Conservation (phyloP, 1,140 invertebrate genomes). For the Zaprionus ghesquierei region DNA sequence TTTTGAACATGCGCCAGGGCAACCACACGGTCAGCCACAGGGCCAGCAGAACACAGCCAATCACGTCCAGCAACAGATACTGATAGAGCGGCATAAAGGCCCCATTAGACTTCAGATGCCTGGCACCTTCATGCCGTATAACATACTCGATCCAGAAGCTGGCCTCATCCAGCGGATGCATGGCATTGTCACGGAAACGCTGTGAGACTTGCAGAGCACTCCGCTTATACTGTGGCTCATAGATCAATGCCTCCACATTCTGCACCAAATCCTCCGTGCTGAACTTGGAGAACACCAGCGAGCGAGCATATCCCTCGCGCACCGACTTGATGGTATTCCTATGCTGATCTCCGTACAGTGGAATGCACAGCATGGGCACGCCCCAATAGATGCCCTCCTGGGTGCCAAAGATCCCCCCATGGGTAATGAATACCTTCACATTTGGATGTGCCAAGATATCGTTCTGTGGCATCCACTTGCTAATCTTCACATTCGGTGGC, state of each 20-base stretch:
- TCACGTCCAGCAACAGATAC: conserved; percentile 84
- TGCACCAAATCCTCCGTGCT: conserved; percentile 60
- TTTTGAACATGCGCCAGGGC: conserved; percentile 59
- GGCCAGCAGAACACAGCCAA: conserved; percentile 54
- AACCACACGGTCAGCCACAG: conserved; percentile 56
- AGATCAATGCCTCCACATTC: conserved; percentile 66
- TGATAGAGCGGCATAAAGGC: conserved; percentile 83
- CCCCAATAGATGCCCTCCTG: conserved; percentile 87
- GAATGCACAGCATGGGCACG: conserved; percentile 87
- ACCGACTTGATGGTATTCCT: conserved; percentile 77
- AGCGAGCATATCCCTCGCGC: conserved; percentile 72
- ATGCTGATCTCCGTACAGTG: conserved; percentile 86
- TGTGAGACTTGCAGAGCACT: conserved; percentile 75
- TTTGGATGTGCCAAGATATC: conserved; percentile 84
- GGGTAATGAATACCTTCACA: conserved; percentile 86
- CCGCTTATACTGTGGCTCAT: conserved; percentile 72
- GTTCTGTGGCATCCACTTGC: conserved; percentile 88
- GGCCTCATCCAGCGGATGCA: conserved; percentile 84
- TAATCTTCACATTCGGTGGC: conserved; percentile 85
- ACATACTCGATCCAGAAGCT: conserved; percentile 86
- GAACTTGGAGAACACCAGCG: conserved; percentile 69
- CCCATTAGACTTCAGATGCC: conserved; percentile 82
- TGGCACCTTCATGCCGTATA: conserved; percentile 83
- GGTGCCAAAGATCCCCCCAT: conserved; percentile 87
- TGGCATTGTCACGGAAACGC: conserved; percentile 83